Conservation (phyloP, 2,888 invertebrate species). For the Theodoxus fluviatilis region DNA sequence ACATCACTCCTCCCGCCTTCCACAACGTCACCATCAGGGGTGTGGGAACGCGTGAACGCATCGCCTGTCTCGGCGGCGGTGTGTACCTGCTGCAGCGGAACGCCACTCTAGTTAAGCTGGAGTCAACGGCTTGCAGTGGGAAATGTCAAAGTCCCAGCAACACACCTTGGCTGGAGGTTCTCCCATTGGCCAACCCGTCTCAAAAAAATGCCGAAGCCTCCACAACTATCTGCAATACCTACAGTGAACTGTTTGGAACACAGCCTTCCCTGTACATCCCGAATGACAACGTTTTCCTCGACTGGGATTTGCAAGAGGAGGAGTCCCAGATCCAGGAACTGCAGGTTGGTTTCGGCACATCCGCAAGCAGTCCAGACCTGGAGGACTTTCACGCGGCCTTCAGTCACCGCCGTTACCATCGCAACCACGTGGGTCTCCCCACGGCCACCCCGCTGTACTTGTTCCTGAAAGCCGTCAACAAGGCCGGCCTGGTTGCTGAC, state of each 20-base stretch:
- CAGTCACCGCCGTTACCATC: constrained; percentile 28
- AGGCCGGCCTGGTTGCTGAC: constrained; percentile 32
- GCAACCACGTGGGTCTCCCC: constrained; percentile 33
- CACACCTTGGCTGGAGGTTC: no score
- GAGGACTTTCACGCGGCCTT: constrained; percentile 32
- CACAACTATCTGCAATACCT: no score
- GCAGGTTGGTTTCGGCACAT: constrained; percentile 36
- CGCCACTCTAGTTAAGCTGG: constrained; percentile 19
- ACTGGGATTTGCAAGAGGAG: constrained; percentile 34
- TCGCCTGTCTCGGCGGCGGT: constrained; percentile 30
- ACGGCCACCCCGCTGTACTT: constrained; percentile 32
- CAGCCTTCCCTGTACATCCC: constrained; percentile 33
- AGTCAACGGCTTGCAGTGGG: neutral
- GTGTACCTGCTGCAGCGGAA: constrained; percentile 32
- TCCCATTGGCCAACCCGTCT: no score
- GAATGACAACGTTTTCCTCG: constrained; percentile 33
- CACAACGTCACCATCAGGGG: constrained; percentile 31
- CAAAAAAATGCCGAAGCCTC: no score
- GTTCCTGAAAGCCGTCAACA: constrained; percentile 36
- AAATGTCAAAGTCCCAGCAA: no score
- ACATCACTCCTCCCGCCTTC: constrained; percentile 35
- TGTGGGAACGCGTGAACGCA: constrained; percentile 28
- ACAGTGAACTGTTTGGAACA: constrained; percentile 24
- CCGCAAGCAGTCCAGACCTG: constrained; percentile 28
- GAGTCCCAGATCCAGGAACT: constrained; percentile 39